Conservation (phyloP, 2,797 vertebrate genomes). For the Rhinoraja longicauda region DNA sequence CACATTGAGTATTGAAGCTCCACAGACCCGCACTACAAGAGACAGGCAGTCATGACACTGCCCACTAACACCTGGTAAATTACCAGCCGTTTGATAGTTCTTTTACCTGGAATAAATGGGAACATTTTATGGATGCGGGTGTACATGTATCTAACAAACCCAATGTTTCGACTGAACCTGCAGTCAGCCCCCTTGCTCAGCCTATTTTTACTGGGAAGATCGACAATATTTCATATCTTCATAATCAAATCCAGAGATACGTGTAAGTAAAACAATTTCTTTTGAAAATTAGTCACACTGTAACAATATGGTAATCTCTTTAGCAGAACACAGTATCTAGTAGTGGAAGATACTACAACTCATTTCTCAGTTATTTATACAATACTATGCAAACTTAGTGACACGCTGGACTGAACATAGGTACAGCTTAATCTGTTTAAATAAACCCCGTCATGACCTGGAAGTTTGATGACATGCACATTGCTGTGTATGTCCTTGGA, state of each 20-base stretch:
- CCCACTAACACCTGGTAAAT: slow-evolving; percentile 58
- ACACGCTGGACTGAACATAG: slow-evolving; percentile 55
- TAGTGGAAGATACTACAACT: slow-evolving; percentile 51
- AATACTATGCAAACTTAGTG: slow-evolving; percentile 44
- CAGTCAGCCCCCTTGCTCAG: slow-evolving; percentile 59
- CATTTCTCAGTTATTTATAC: slow-evolving; percentile 52
- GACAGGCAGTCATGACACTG: slow-evolving; percentile 60
- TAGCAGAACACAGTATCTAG: slow-evolving; percentile 51
- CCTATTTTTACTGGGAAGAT: slow-evolving; percentile 43
- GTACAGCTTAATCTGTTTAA: slow-evolving; percentile 47
- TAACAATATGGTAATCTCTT: slow-evolving; percentile 61
- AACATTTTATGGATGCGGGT: slow-evolving; percentile 62
- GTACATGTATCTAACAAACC: slow-evolving; percentile 59
- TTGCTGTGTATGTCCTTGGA: neutral
- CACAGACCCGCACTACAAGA: slow-evolving; percentile 65
- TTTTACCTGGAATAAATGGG: slow-evolving; percentile 64
- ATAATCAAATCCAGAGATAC: slow-evolving; percentile 49
- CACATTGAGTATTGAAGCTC: slow-evolving; percentile 58
- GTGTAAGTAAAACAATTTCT: slow-evolving; percentile 58
- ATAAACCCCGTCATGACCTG: slow-evolving; percentile 33
- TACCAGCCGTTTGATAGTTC: slow-evolving; percentile 66
- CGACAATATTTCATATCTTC: slow-evolving; percentile 53
- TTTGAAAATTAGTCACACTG: slow-evolving; percentile 58
- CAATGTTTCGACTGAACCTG: slow-evolving; percentile 75
- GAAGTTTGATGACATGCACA: slow-evolving; percentile 15